A percentile compares a stretch with the other conserved stretches of the same genome.
phyloP scores from a whole-genome alignment of 2,113 vertebrate species.

The Centropristis striata region DNA sequence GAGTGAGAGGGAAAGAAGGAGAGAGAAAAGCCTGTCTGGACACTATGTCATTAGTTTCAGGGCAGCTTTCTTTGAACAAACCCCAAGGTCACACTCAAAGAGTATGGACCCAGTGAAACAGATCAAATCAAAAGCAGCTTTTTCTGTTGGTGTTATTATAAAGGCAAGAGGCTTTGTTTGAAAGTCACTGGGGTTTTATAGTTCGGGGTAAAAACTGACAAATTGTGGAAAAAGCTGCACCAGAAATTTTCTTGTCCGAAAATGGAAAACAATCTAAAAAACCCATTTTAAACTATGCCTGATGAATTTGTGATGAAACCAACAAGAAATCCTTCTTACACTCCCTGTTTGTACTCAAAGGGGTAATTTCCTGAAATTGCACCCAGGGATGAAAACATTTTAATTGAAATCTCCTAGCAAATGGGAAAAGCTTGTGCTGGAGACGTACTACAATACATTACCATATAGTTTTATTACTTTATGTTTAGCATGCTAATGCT shows the following conservation, averaged over 20 bases:
- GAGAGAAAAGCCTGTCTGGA: not conserved
- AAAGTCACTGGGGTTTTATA: slow-evolving; percentile 9
- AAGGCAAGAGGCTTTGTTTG: slow-evolving; percentile 1
- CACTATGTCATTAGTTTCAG: slow-evolving; percentile 32
- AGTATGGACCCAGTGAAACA: slow-evolving; percentile 4
- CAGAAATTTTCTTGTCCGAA: not conserved
- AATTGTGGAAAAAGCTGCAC: not conserved
- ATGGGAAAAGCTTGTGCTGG: not conserved
- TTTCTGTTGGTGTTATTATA: slow-evolving; percentile 7
- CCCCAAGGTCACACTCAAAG: slow-evolving; percentile 52
- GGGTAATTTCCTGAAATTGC: slow-evolving; percentile 18
- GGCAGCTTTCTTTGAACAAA: slow-evolving; percentile 48
- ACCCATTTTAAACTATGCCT: not conserved
- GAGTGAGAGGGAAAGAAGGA: slow-evolving; percentile 5
- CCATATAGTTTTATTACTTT: slow-evolving; percentile 17
- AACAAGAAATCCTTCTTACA: not conserved
- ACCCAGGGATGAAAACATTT: slow-evolving; percentile 23
- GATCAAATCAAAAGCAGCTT: slow-evolving; percentile 30
- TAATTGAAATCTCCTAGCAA: slow-evolving; percentile 28
- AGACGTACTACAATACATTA: not conserved
- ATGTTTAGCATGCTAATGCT: slow-evolving; percentile 49
- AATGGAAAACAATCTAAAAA: not conserved
- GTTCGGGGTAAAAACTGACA: not conserved
- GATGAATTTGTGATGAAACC: not conserved
- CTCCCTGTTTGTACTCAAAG: not conserved